Conservation (phyloP, 2,113 vertebrate genomes). For the Myiopsitta monachus region DNA sequence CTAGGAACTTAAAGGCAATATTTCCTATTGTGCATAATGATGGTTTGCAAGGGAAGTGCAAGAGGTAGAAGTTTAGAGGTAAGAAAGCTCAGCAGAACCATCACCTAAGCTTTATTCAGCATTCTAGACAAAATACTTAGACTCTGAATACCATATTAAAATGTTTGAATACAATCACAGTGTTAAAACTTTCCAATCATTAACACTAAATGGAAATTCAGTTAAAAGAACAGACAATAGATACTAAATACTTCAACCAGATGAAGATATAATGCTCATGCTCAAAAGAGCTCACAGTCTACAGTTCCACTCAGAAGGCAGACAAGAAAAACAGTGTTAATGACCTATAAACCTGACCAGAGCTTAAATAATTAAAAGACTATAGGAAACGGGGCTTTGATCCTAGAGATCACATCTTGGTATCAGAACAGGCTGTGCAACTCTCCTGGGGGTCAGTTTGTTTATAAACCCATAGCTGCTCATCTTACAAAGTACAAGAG, state of each 20-base stretch:
- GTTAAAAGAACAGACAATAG: not conserved
- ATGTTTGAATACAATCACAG: not conserved
- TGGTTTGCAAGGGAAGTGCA: not conserved
- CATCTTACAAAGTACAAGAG: not conserved
- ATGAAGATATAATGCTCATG: not conserved
- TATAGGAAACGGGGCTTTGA: not conserved
- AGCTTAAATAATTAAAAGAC: not conserved
- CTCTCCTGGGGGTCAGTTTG: not conserved
- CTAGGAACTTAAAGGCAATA: not conserved
- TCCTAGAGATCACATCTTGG: not conserved
- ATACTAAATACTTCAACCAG: not conserved
- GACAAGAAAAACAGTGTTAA: not conserved
- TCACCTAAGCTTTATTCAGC: not conserved
- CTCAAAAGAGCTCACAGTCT: not conserved
- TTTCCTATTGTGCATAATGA: not conserved
- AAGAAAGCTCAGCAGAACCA: not conserved
- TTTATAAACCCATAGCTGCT: not conserved
- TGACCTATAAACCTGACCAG: not conserved
- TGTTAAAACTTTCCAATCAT: not conserved
- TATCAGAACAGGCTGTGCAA: not conserved
- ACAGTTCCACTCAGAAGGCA: not conserved
- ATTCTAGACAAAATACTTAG: not conserved
- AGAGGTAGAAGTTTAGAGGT: not conserved
- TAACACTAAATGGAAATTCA: not conserved
- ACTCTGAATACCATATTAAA: not conserved